Evolutionary conservation across 2,113 vertebrate species (phyloP).

Genomic region (Hyla sarda): DNA sequence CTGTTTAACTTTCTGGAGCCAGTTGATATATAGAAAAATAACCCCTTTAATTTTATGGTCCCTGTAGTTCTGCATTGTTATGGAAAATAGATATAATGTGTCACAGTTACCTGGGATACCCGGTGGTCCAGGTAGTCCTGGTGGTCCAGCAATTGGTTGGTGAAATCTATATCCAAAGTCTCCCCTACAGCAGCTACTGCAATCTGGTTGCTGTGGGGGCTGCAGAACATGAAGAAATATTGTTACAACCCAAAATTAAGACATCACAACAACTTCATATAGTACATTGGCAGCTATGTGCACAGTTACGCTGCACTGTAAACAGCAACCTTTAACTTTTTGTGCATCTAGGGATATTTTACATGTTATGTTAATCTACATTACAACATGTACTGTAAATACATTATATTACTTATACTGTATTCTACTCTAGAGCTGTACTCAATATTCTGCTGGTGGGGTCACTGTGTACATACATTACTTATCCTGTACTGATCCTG

Average conservation of each 20-base stretch:
- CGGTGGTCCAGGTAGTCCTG: slow-evolving; percentile 76
- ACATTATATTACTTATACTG: no score
- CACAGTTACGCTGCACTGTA: not conserved
- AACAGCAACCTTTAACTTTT: no score
- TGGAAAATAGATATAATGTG: not conserved
- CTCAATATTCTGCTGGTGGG: no score
- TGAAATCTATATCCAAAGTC: slow-evolving; percentile 78
- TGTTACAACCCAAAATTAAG: not conserved
- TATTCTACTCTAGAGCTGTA: no score
- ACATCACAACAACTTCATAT: not conserved
- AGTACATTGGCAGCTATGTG: not conserved
- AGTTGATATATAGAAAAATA: no score
- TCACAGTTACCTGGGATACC: slow-evolving; percentile 79
- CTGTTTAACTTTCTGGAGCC: no score
- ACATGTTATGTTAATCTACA: no score
- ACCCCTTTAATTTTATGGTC: not conserved
- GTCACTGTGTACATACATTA: no score
- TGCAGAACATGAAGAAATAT: slow-evolving; percentile 55
- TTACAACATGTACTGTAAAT: no score
- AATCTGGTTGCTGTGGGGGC: slow-evolving; percentile 76
- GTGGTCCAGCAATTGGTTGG: slow-evolving; percentile 77
- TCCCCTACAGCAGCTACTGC: slow-evolving; percentile 78
- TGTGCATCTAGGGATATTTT: no score
- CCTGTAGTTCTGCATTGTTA: not conserved
- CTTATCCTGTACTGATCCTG: no score